These are phyloP conservation scores for Craniophora ligustri DNA, from an alignment of 2,888 invertebrate genomes.

Conservation along the genomic window DNA sequence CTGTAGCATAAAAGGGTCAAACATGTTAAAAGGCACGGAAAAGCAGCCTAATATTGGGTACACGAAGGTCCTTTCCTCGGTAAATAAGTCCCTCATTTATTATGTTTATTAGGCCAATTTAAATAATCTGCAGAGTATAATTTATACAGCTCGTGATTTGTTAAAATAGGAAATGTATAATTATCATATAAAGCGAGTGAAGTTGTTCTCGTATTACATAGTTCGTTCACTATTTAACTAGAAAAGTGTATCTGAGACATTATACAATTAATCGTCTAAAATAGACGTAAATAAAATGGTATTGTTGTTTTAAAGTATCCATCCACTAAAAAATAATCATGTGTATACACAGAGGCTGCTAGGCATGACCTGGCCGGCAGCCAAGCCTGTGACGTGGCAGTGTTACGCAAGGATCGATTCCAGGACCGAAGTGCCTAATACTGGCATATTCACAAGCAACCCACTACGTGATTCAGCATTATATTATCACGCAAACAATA, in stretches of 20 bases:
- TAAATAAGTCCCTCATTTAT: conserved; percentile 19
- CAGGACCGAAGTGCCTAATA: conserved; percentile 42
- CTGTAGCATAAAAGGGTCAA: conserved; percentile 41
- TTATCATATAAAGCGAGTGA: too few species aligned
- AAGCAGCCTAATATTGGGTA: conserved; percentile 28
- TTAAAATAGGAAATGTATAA: too few species aligned
- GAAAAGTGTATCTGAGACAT: too few species aligned
- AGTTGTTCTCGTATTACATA: too few species aligned
- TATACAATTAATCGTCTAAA: too few species aligned
- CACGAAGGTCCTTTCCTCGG: neutral
- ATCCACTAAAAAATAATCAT: conserved; percentile 35
- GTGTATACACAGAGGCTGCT: conserved; percentile 44
- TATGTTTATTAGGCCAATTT: too few species aligned
- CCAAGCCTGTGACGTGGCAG: conserved; percentile 62
- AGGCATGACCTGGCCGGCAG: conserved; percentile 61
- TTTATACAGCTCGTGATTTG: too few species aligned
- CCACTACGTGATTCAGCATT: conserved; percentile 41
- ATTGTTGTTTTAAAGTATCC: conserved; percentile 9
- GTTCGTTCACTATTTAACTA: too few species aligned
- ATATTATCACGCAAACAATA: conserved; percentile 40
- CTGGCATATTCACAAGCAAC: conserved; percentile 51
- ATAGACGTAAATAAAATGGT: too few species aligned
- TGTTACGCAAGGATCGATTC: conserved; percentile 63
- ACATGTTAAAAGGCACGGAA: conserved; percentile 41
- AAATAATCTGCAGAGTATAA: too few species aligned